A percentile compares a stretch with the other conserved stretches of the same genome.
Conservation (phyloP, 92 coral and sea anemone genomes). For the Actinernus sp. region DNA sequence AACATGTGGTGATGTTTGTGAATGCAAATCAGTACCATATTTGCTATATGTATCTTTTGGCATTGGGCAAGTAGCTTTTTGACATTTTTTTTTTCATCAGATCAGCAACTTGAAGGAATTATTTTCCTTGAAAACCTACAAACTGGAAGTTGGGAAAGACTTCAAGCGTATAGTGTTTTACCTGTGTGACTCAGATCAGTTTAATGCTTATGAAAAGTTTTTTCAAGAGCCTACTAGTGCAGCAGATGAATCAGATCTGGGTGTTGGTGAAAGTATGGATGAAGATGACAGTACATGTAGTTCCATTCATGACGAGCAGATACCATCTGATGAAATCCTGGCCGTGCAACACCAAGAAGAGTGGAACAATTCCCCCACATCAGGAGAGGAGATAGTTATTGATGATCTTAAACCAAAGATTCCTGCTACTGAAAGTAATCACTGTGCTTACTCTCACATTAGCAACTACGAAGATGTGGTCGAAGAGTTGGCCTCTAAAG, state of each 20-base stretch:
- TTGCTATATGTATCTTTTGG: too few relatives aligned
- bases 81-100: too few relatives aligned
- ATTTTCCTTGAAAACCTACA: too few relatives aligned
- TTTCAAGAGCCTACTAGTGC: slow-evolving; percentile 5
- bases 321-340: slow-evolving; percentile 31
- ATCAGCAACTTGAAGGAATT: too few relatives aligned
- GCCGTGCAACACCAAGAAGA: slow-evolving; percentile 35
- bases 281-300: background rate
- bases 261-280: too few relatives aligned
- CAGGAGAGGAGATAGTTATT: slow-evolving; percentile 6
- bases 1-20: too few relatives aligned
- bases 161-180: too few relatives aligned
- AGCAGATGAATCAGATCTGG: too few relatives aligned
- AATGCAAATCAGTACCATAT: too few relatives aligned
- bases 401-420: slow-evolving; percentile 2
- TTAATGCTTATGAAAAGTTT: slow-evolving; percentile 37
- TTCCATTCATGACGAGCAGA: slow-evolving; percentile 31
- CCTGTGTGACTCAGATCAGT: slow-evolving; percentile 33
- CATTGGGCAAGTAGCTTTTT: too few relatives aligned
- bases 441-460: slow-evolving; percentile 10
- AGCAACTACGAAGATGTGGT: slow-evolving; percentile 54
- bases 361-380: slow-evolving; percentile 28
- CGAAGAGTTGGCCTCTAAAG: slow-evolving; percentile 33
- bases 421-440: background rate
- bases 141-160: too few relatives aligned